phyloP scores from a whole-genome alignment of 2,113 vertebrate species.

The Willisornis vidua region DNA sequence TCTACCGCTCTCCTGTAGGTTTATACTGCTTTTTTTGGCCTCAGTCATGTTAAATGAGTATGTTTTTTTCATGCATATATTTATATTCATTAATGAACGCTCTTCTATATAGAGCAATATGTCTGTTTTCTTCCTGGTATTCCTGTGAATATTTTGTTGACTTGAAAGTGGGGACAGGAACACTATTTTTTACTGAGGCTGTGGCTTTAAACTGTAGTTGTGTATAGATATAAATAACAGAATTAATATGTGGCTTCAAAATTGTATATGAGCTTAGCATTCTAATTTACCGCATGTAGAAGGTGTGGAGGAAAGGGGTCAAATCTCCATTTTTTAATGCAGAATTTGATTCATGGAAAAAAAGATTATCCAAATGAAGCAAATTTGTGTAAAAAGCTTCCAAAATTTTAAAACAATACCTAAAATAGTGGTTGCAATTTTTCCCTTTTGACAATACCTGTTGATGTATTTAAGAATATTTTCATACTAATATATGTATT shows the following conservation, averaged over 20 bases:
- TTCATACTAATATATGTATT: background rate
- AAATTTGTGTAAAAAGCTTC: background rate
- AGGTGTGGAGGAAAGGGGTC: background rate
- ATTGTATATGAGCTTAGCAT: background rate
- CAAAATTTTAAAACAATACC: background rate
- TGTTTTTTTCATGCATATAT: background rate
- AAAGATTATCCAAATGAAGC: background rate
- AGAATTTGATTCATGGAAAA: background rate
- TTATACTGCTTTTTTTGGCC: background rate
- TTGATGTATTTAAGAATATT: background rate
- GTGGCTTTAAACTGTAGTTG: background rate
- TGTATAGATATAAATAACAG: background rate
- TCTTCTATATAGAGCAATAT: background rate
- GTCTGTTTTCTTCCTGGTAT: background rate
- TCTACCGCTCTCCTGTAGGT: background rate
- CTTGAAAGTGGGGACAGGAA: background rate
- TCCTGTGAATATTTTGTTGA: background rate
- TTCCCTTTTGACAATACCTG: background rate
- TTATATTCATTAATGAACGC: background rate
- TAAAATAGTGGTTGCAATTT: background rate
- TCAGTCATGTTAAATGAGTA: background rate
- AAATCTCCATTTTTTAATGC: background rate
- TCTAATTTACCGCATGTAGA: background rate
- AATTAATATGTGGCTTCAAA: background rate
- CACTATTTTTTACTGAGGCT: background rate